Evolutionary conservation across 2,888 invertebrate species (phyloP).

Genomic region (Stenichneumon culpator): DNA sequence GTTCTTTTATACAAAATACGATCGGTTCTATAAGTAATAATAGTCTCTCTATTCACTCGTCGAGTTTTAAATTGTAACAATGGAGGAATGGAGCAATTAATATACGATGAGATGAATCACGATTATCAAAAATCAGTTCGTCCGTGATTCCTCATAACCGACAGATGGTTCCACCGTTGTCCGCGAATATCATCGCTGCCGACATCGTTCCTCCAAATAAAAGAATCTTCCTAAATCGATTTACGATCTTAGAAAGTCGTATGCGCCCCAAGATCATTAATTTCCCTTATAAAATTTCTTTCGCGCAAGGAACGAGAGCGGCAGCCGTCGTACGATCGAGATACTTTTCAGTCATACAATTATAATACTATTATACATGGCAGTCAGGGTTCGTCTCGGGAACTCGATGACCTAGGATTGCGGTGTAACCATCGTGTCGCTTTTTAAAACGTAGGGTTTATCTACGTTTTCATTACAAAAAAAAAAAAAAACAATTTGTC

Average conservation of each 20-base stretch:
- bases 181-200: background rate
- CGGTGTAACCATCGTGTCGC: conserved; percentile 61
- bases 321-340: conserved; percentile 40
- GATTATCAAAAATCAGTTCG: conserved; percentile 75
- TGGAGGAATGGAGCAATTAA: conserved; percentile 64
- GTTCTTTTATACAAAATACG: conserved; percentile 80
- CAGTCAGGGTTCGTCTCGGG: conserved; percentile 58
- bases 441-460: conserved; percentile 42
- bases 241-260: background rate
- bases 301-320: background rate
- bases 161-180: conserved; percentile 52
- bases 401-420: conserved; percentile 54
- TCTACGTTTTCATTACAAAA: conserved; percentile 74
- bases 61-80: conserved; percentile 49
- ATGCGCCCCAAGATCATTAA: background rate
- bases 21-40: conserved; percentile 69
- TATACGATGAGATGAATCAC: conserved; percentile 58
- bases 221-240: background rate
- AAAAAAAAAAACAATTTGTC: conserved; percentile 61
- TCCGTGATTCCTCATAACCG: conserved; percentile 69
- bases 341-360: conserved; percentile 57
- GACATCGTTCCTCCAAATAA: background rate
- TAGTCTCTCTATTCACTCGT: conserved; percentile 56
- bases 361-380: conserved; percentile 68
- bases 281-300: background rate